Conservation (phyloP, 2,113 vertebrate species). For the Atrichornis clamosus region DNA sequence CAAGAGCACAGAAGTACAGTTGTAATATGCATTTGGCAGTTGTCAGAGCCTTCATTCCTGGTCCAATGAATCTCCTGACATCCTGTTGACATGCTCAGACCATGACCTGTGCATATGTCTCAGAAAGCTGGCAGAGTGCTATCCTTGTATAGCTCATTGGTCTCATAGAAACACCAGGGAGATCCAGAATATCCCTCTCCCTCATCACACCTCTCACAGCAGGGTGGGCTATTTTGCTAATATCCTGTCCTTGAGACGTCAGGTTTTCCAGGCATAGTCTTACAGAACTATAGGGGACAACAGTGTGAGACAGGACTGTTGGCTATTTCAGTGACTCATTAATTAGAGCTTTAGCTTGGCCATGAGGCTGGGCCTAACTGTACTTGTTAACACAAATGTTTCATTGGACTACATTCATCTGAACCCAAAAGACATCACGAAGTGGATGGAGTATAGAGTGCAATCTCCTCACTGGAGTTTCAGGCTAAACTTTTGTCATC, state of each 20-base stretch:
- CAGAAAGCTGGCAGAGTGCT: not conserved
- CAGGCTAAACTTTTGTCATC: not conserved
- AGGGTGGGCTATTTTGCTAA: not conserved
- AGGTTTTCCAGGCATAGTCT: not conserved
- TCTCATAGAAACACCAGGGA: not conserved
- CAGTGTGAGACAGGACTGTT: not conserved
- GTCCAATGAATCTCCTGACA: not conserved
- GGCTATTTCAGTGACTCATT: not conserved
- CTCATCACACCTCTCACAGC: not conserved
- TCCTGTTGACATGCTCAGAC: not conserved
- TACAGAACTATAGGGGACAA: not conserved
- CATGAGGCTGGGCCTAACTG: not conserved
- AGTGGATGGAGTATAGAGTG: not conserved
- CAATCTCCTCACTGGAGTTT: not conserved
- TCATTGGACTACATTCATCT: not conserved
- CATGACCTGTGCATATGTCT: fast-evolving
- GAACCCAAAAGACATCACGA: not conserved
- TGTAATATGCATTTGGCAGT: not conserved
- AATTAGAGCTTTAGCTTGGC: not conserved
- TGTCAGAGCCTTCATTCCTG: conserved; percentile 17
- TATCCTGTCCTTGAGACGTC: not conserved
- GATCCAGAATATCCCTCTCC: not conserved
- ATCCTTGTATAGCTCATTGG: not conserved
- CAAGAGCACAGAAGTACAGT: not conserved
- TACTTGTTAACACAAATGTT: not conserved